These are phyloP conservation scores for Troides helena DNA, from an alignment of 2,888 invertebrate genomes.

Conservation along the genomic window DNA sequence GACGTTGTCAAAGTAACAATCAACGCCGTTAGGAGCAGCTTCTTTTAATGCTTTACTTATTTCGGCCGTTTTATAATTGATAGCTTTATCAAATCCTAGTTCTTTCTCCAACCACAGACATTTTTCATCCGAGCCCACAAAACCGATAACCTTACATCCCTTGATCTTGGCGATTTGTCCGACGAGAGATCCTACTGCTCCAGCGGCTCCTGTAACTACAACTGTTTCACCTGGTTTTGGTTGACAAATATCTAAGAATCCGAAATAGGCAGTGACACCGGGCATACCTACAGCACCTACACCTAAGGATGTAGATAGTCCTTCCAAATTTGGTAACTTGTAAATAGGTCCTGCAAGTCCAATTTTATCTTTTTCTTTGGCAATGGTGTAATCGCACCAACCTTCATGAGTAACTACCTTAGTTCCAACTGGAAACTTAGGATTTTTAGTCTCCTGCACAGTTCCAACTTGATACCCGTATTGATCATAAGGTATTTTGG, in stretches of 20 bases:
- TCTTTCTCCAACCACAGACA: conserved; percentile 82
- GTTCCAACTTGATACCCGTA: conserved; percentile 44
- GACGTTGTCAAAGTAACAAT: conserved; percentile 88
- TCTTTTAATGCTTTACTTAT: conserved; percentile 74
- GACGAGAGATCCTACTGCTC: conserved; percentile 86
- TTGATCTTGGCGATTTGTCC: conserved; percentile 86
- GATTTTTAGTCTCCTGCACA: conserved; percentile 81
- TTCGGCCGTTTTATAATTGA: conserved; percentile 84
- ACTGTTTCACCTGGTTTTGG: conserved; percentile 84
- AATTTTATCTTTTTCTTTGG: conserved; percentile 40
- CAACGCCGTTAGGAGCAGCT: conserved; percentile 83
- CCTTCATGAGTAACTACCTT: conserved; percentile 80
- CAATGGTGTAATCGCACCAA: conserved; percentile 63
- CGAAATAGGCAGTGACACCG: conserved; percentile 85
- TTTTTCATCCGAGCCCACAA: conserved; percentile 84
- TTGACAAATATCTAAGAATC: conserved; percentile 82
- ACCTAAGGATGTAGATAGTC: conserved; percentile 68
- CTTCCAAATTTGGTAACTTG: conserved; percentile 73
- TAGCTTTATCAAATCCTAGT: conserved; percentile 83
- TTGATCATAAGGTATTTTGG: conserved; percentile 44
- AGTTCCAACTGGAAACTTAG: conserved; percentile 79
- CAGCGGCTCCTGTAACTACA: conserved; percentile 84
- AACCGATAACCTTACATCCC: conserved; percentile 81
- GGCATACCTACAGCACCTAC: conserved; percentile 83
- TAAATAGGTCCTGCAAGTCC: conserved; percentile 32